These are phyloP conservation scores for Typhlomys cinereus DNA, from an alignment of 2,113 vertebrate species.

Conservation along the genomic window DNA sequence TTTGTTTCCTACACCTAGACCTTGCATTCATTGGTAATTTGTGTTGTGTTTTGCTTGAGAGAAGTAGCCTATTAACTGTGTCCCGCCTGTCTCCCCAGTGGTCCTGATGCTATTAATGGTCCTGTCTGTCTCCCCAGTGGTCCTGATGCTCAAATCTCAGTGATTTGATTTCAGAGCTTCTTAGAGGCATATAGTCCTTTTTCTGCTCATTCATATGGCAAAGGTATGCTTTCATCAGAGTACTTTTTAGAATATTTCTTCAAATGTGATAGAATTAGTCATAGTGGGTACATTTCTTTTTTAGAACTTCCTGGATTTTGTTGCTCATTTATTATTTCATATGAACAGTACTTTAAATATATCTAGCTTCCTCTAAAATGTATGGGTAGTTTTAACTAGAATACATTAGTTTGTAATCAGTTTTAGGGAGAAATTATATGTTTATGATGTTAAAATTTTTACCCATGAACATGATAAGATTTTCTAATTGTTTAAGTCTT, in stretches of 20 bases:
- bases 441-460: slow-evolving; percentile 34
- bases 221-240: not conserved
- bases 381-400: not conserved
- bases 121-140: not conserved
- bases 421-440: not conserved
- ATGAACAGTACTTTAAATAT: slow-evolving; percentile 38
- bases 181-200: not conserved
- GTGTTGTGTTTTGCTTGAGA: slow-evolving; percentile 28
- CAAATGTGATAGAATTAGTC: not conserved
- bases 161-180: slow-evolving; percentile 32
- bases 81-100: not conserved
- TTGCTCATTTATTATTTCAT: slow-evolving; percentile 36
- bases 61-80: not conserved
- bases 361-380: not conserved
- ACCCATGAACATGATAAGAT: not conserved
- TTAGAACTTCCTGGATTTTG: not conserved
- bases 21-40: slow-evolving; percentile 23
- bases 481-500: slow-evolving; percentile 23
- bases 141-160: not conserved
- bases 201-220: not conserved
- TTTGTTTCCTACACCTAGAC: slow-evolving; percentile 19
- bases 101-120: not conserved
- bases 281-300: not conserved
- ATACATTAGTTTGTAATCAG: not conserved
- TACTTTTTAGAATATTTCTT: not conserved